Percentiles rank a stretch among this genome's conserved stretches.
phyloP scores from a whole-genome alignment of 64 coral and sea anemone genomes.

The Montipora foliosa region DNA sequence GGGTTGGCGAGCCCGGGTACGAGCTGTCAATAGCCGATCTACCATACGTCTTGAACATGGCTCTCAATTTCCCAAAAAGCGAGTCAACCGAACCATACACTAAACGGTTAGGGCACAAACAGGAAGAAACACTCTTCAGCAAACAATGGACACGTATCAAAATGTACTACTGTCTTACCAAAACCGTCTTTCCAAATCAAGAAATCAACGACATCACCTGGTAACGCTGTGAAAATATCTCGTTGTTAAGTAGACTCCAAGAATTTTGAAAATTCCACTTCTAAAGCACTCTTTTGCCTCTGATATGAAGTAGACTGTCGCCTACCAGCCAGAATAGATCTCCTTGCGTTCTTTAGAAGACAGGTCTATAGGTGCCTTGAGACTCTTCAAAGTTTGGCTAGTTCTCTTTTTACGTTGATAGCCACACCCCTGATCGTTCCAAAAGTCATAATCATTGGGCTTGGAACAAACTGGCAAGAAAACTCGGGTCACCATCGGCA shows the following conservation, averaged over 20 bases:
- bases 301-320: neutral
- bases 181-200: conserved; percentile 1
- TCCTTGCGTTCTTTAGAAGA: neutral
- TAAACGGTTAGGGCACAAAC: neutral
- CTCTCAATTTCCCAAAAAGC: conserved; percentile 4
- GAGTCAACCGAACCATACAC: neutral
- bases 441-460: neutral
- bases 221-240: neutral
- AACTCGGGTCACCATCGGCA: neutral
- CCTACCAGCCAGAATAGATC: neutral
- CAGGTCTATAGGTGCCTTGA: neutral
- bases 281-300: neutral
- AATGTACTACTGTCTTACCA: conserved; percentile 1
- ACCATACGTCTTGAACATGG: conserved; percentile 18
- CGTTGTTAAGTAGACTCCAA: neutral
- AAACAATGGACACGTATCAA: neutral
- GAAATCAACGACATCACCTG: conserved; percentile 33
- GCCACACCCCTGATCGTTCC: neutral
- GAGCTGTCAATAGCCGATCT: too few species aligned
- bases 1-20: too few species aligned
- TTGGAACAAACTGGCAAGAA: neutral
- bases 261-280: neutral
- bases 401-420: neutral
- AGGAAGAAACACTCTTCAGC: neutral
- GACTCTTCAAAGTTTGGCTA: neutral